A percentile compares a stretch with the other conserved stretches of the same genome.
Evolutionary conservation across 2,888 invertebrate genomes (phyloP).

Genomic region (Volucella inflata): DNA sequence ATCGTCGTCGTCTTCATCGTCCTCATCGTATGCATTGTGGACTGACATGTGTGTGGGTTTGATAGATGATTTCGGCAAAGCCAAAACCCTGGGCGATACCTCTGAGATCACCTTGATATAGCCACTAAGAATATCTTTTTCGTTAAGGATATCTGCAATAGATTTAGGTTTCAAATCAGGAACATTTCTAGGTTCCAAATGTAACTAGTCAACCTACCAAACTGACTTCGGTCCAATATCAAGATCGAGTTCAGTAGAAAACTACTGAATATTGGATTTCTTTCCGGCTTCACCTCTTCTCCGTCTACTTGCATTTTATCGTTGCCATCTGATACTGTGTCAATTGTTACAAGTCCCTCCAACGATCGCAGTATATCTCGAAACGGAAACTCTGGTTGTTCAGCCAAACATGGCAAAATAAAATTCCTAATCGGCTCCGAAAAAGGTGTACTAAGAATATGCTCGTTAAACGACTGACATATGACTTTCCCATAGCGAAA

Average conservation of each 20-base stretch:
- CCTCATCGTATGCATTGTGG: slow-evolving; percentile 78
- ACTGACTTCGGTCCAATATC: slow-evolving; percentile 81
- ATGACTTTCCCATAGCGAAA: slow-evolving; percentile 78
- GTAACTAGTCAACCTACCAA: slow-evolving; percentile 77
- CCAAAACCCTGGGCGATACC: slow-evolving; percentile 81
- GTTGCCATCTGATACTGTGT: slow-evolving; percentile 69
- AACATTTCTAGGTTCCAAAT: neutral
- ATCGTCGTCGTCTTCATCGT: slow-evolving; percentile 80
- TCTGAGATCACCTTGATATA: slow-evolving; percentile 82
- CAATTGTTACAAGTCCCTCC: slow-evolving; percentile 77
- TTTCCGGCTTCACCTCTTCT: slow-evolving; percentile 42
- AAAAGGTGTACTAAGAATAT: slow-evolving; percentile 88
- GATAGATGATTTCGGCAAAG: slow-evolving; percentile 81
- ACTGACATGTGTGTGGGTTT: slow-evolving; percentile 75
- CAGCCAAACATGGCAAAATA: slow-evolving; percentile 88
- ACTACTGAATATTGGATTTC: slow-evolving; percentile 78
- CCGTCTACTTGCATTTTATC: slow-evolving; percentile 77
- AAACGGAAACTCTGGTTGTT: slow-evolving; percentile 85
- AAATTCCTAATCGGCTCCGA: slow-evolving; percentile 88
- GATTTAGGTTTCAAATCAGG: neutral
- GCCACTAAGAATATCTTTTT: slow-evolving; percentile 78
- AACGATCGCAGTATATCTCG: slow-evolving; percentile 84
- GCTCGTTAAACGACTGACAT: slow-evolving; percentile 85
- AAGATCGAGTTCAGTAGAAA: slow-evolving; percentile 82
- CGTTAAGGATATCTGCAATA: slow-evolving; percentile 77